Conservation (phyloP, 2,797 vertebrate species). For the Anolis apletophallus region DNA sequence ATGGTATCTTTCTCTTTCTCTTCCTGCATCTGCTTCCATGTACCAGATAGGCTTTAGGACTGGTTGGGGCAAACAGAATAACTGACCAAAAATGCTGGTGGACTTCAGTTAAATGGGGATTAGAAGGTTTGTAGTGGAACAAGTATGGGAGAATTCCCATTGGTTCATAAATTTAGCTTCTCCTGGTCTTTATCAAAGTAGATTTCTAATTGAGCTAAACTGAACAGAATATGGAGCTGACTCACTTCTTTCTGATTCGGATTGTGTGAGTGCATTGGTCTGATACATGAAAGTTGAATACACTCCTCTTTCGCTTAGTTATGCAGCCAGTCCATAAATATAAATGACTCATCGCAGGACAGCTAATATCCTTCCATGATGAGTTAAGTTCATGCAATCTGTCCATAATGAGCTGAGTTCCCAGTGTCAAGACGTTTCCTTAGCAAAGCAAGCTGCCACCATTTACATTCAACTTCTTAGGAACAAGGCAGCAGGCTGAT, state of each 20-base stretch:
- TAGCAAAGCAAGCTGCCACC: not conserved
- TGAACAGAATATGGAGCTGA: not conserved
- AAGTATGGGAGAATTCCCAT: not conserved
- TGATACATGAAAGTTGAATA: not conserved
- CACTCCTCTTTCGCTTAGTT: not conserved
- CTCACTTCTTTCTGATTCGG: not conserved
- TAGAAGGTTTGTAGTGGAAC: not conserved
- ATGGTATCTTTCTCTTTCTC: not conserved
- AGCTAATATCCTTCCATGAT: not conserved
- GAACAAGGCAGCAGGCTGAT: constrained; percentile 2
- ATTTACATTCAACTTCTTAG: constrained; percentile 7
- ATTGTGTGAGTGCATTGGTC: not conserved
- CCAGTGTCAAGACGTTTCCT: not conserved
- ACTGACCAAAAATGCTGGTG: not conserved
- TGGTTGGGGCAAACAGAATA: too few relatives aligned
- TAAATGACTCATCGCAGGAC: not conserved
- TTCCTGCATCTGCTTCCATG: not conserved
- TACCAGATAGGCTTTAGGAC: not conserved
- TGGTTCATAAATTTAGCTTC: not conserved
- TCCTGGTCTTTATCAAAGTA: not conserved
- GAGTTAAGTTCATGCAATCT: not conserved
- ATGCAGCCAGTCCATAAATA: not conserved
- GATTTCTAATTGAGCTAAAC: not conserved
- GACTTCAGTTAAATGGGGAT: not conserved
- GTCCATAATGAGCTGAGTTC: not conserved